phyloP scores from a whole-genome alignment of 2,113 vertebrate genomes.

The Triplophysa siluroides region DNA sequence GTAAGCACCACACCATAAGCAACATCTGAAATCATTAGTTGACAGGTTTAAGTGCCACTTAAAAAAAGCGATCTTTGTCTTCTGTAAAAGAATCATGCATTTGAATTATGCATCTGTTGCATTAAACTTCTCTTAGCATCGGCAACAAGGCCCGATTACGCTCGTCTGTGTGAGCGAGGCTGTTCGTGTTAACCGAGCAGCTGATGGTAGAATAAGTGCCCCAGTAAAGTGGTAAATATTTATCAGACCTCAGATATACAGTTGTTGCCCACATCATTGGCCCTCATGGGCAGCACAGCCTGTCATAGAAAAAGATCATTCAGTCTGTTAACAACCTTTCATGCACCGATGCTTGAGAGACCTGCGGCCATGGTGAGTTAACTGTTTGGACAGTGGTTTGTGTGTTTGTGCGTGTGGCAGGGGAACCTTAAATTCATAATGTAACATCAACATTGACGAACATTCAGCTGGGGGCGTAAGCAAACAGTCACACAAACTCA shows the following conservation, averaged over 20 bases:
- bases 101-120: too few relatives aligned
- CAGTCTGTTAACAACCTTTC: conserved; percentile 13
- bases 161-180: neutral
- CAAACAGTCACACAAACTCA: conserved; percentile 32
- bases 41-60: too few relatives aligned
- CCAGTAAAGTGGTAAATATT: neutral
- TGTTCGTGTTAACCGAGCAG: neutral
- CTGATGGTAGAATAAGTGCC: too few relatives aligned
- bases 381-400: conserved; percentile 6
- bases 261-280: neutral
- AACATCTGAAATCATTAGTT: neutral
- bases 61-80: too few relatives aligned
- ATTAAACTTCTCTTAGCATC: too few relatives aligned
- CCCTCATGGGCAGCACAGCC: neutral
- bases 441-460: conserved; percentile 24
- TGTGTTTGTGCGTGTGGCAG: conserved; percentile 32
- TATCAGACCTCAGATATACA: conserved; percentile 6
- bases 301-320: neutral
- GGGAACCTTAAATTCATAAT: conserved; percentile 22
- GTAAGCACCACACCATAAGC: too few relatives aligned
- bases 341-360: neutral
- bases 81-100: too few relatives aligned
- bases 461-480: conserved; percentile 22
- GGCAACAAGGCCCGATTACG: too few relatives aligned
- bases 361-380: neutral